Percentiles rank a stretch among this genome's conserved stretches.
Evolutionary conservation across 2,113 vertebrate species (phyloP).

Genomic region (Ovis aries): ARS-UI_Ramb_v3.0 NC_056065.1:66930501-66931000

Average conservation of each 20-base stretch:
- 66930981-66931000: background rate
- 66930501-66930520: background rate
- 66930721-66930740: background rate
- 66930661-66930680: background rate
- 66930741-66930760: background rate
- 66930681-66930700: background rate
- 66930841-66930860: background rate
- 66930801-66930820: constrained; percentile 15
- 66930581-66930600: background rate
- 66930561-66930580: background rate
- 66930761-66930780: constrained; percentile 21
- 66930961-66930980: background rate
- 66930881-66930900: background rate
- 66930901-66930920: background rate
- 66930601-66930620: background rate
- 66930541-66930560: background rate
- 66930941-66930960: background rate
- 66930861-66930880: background rate
- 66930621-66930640: background rate
- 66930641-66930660: background rate
- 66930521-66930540: background rate
- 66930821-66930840: background rate
- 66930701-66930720: background rate
- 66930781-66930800: background rate
- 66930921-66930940: background rate